Percentiles rank a stretch among this genome's conserved stretches.
phyloP scores from a whole-genome alignment of 2,113 vertebrate species.

The Onychostoma macrolepis region DNA sequence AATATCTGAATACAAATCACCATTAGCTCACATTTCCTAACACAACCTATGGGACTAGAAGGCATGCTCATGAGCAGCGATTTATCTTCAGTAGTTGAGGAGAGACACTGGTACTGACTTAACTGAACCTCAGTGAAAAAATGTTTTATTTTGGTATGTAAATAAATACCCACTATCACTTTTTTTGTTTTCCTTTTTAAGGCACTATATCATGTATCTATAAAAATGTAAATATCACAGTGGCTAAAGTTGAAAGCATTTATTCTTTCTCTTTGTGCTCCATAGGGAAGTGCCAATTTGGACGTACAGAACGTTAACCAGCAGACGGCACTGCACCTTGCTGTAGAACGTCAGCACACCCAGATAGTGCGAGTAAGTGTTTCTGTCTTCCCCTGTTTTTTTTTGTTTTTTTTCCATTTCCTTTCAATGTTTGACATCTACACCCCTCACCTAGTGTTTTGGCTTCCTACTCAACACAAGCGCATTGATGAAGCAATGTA shows the following conservation, averaged over 20 bases:
- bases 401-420: background rate
- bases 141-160: background rate
- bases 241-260: background rate
- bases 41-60: constrained; percentile 25
- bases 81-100: background rate
- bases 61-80: background rate
- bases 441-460: constrained; percentile 27
- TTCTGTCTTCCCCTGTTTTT: background rate
- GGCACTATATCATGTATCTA: background rate
- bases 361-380: constrained; percentile 94
- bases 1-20: constrained; percentile 61
- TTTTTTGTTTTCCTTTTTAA: background rate
- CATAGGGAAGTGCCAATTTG: constrained; percentile 93
- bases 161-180: background rate
- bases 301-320: constrained; percentile 99
- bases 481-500: constrained; percentile 6
- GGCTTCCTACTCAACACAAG: background rate
- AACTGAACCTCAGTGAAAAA: background rate
- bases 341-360: constrained; percentile 96
- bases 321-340: constrained; percentile 95
- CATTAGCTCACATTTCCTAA: constrained; percentile 44
- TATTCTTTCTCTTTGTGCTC: constrained; percentile 36
- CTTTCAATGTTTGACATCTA: background rate
- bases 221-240: background rate
- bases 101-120: background rate